Conservation (phyloP, 2,888 invertebrate species). For the Pandemis cinnamomeana region DNA sequence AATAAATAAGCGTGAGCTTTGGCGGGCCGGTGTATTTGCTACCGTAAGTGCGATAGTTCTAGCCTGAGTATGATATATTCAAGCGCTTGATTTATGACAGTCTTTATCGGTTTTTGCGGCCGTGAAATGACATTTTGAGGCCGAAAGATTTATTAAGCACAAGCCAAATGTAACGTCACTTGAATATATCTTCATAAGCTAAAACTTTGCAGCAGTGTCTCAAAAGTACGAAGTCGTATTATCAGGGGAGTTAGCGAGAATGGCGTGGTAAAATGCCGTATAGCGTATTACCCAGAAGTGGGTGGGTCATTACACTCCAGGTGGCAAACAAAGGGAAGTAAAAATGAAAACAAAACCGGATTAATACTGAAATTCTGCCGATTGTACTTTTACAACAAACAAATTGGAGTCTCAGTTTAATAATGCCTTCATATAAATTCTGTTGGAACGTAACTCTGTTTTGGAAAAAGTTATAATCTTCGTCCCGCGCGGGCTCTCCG, state of each 20-base stretch:
- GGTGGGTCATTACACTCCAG: background rate
- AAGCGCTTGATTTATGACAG: conserved; percentile 29
- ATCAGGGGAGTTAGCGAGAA: background rate
- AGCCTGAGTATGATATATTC: conserved; percentile 34
- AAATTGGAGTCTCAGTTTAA: conserved; percentile 33
- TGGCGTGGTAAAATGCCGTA: background rate
- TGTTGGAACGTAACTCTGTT: conserved; percentile 30
- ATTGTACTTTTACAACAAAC: conserved; percentile 24
- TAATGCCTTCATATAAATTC: conserved; percentile 40
- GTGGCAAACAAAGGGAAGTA: background rate
- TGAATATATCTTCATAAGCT: background rate
- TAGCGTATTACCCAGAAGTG: background rate
- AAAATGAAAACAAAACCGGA: conserved; percentile 16
- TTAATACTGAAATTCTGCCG: conserved; percentile 14
- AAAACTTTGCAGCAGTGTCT: background rate
- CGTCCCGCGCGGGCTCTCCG: conserved; percentile 54
- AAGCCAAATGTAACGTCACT: background rate
- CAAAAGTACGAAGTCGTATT: conserved; percentile 1
- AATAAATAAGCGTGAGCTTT: conserved; percentile 31
- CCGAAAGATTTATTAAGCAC: background rate
- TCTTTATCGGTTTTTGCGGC: conserved; percentile 20
- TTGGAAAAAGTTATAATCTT: conserved; percentile 34
- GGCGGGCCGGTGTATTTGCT: conserved; percentile 7
- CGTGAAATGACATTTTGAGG: conserved; percentile 3
- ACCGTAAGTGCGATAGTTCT: conserved; percentile 2